A percentile compares a stretch with the other conserved stretches of the same genome.
Evolutionary conservation across 1,140 invertebrate genomes (phyloP).

Genomic region (Penaeus japonicus): DNA sequence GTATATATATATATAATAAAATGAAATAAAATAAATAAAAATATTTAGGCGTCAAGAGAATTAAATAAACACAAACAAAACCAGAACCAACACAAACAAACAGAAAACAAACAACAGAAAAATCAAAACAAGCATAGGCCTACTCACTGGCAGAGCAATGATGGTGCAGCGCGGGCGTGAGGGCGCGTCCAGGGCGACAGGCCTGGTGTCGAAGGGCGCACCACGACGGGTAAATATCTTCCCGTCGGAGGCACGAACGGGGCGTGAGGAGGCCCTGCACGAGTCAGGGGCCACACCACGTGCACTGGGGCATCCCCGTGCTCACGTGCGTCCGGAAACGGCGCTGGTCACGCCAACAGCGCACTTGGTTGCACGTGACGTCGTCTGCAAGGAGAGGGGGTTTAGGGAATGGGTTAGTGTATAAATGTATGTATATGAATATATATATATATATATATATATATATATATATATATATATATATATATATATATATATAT

Average conservation of each 20-base stretch:
- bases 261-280: conserved; percentile 81
- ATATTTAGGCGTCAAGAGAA: not conserved
- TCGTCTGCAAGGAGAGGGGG: conserved; percentile 69
- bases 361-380: conserved; percentile 77
- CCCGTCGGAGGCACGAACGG: conserved; percentile 74
- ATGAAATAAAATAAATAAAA: no score
- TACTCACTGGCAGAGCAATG: conserved; percentile 54
- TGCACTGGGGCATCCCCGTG: conserved; percentile 78
- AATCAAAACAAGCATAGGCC: not conserved
- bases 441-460: no score
- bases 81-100: no score
- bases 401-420: not conserved
- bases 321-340: conserved; percentile 78
- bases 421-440: no score
- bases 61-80: not conserved
- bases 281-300: conserved; percentile 78
- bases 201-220: conserved; percentile 75
- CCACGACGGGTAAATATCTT: conserved; percentile 74
- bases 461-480: no score
- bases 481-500: no score
- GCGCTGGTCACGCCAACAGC: conserved; percentile 77
- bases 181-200: conserved; percentile 74
- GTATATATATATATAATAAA: no score
- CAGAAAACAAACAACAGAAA: not conserved
- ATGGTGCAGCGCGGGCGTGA: conserved; percentile 25